Evolutionary conservation across 2,888 invertebrate species (phyloP), one percentile per base, ranked within the genome.

Genomic region (Cantharis rustica): DNA sequence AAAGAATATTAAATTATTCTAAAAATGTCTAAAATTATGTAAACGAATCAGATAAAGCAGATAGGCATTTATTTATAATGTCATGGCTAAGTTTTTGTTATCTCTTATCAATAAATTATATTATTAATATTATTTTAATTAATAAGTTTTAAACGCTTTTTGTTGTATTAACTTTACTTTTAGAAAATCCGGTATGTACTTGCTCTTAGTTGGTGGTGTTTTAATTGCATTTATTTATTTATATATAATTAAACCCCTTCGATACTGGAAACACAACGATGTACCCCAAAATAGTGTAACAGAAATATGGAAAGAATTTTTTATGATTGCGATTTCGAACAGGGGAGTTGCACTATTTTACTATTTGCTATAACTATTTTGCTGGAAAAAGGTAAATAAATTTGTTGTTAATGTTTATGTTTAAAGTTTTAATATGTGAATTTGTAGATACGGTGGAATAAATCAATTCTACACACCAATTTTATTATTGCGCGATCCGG

Each of bases 361-460:
- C n/a, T n/a, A n/a, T n/a, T n/a, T n/a, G n/a, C n/a, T n/a, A 66
- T 20, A 66, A 66, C n/a, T 20, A 15, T n/a, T 66, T 66, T 66
- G n/a, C 64, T 11, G 64, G 23, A 20, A 66, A 66, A 66, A 66
- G 64, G 64, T 66, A 16, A 47, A 31, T 5, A 5, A 3, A 31
- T 3, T 4, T 10, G 26, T 5, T 20, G 0, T 20, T 20, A 20
- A 20, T 3, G 5, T 20, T 20, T 20, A 20, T 20, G 20, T 5
- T n/a, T n/a, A n/a, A 20, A 7, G 7, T 23, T 23, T 23, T 5
- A 23, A 23, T 23, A 0, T 23, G 13, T 13, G 13, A 31, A 31
- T n/a, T 47, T 47, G 47, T 47, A 75, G 75, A 47, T 75, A 68
- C 13, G 61, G 23, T 20, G 75, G 75, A 7, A 64, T n/a, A 31